A percentile compares a stretch with the other conserved stretches of the same genome.
Evolutionary conservation across 1,140 invertebrate species (phyloP).

Genomic region (Gerris buenoi): DNA sequence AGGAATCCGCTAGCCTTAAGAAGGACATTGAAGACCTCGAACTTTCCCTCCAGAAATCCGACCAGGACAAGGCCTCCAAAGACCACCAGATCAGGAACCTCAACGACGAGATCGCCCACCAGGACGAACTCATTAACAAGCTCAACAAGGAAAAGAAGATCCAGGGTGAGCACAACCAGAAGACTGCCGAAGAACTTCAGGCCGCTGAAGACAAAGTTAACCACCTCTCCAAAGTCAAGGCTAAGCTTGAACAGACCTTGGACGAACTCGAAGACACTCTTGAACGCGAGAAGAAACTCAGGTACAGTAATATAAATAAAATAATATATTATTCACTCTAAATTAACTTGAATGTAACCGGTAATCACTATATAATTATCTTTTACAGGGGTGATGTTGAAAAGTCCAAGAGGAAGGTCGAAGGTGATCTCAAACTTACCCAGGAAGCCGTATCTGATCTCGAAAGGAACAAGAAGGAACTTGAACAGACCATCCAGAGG

Average conservation of each 20-base stretch:
- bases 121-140: slow-evolving; percentile 98
- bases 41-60: slow-evolving; percentile 73
- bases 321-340: neutral
- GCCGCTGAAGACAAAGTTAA: slow-evolving; percentile 98
- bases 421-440: slow-evolving; percentile 94
- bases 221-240: slow-evolving; percentile 96
- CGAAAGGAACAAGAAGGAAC: slow-evolving; percentile 93
- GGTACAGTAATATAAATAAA: slow-evolving; percentile 35
- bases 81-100: slow-evolving; percentile 98
- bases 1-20: slow-evolving; percentile 81
- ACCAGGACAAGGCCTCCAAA: slow-evolving; percentile 93
- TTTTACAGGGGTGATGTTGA: slow-evolving; percentile 77
- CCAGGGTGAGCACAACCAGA: slow-evolving; percentile 85
- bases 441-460: slow-evolving; percentile 95
- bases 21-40: slow-evolving; percentile 95
- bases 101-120: slow-evolving; percentile 97
- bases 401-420: slow-evolving; percentile 91
- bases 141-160: slow-evolving; percentile 98
- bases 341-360: neutral
- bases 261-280: slow-evolving; percentile 95
- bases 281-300: slow-evolving; percentile 96
- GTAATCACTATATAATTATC: neutral
- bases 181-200: slow-evolving; percentile 82
- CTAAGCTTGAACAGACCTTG: slow-evolving; percentile 92
- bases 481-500: slow-evolving; percentile 89